Evolutionary conservation across 2,888 invertebrate genomes (phyloP), one percentile per base, ranked within the genome.

Genomic region (Stenoptilia bipunctidactyla): DNA sequence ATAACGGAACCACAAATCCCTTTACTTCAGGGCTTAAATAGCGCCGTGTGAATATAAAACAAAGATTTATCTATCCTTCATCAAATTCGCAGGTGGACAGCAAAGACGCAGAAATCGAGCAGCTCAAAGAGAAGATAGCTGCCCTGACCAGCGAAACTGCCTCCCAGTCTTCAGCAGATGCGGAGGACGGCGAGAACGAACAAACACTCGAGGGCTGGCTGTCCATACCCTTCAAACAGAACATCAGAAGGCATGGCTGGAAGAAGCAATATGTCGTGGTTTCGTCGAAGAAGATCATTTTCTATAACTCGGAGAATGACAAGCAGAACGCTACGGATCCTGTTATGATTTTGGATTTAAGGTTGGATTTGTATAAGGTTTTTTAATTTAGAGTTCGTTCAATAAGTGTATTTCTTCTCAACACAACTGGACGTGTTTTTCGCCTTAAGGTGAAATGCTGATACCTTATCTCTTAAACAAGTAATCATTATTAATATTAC

Each of bases 221-320:
- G 44, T 94, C 95, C 39, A 91, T 97, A 56, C 98, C 98, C 40
- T 94, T 93, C 67, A 96, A 96, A 64, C 96, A 96, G 73, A 98
- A 98, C 72, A 96, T 97, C 51, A 90, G 94, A 50, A 88, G 96
- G 45, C 96, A 97, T 71, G 97, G 97, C 38, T 98, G 98, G 98
- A 94, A 93, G 77, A 94, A 94, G 62, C 97, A 97, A 72, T 98
- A 94, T 70, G 97, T 98, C 35, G 97, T 98, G 35, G 97, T 98
- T 37, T 96, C 97, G 37, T 97, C 96, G 45, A 92, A 93, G 71
- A 97, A 97, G 82, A 97, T 98, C 50, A 94, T 98, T 50, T 98
- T 98, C 85, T 98, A 97, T 69, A 96, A 97, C 79, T 90, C 92
- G 9, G 97, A 98, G 82, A 92, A 87, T 61, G 96, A 97, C 69